phyloP scores from a whole-genome alignment of 1,140 invertebrate species.

The Drosophila pseudoananassae region DNA sequence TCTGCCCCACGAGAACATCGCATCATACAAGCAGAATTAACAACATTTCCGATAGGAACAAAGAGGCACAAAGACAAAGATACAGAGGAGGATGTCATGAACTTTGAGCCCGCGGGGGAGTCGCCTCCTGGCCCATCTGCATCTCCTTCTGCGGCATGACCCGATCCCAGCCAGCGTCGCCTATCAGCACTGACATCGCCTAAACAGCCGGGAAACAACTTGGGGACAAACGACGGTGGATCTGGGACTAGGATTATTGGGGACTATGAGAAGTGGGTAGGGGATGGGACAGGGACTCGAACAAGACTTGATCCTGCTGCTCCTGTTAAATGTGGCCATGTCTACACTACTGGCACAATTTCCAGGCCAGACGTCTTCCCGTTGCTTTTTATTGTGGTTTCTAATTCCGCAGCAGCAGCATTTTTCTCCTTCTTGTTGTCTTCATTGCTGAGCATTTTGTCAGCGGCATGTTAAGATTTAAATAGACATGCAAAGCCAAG shows the following conservation, averaged over 20 bases:
- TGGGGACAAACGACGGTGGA: conserved; percentile 20
- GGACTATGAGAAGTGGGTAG: neutral
- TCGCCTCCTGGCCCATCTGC: conserved; percentile 26
- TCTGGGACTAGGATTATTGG: neutral
- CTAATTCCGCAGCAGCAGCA: conserved; percentile 50
- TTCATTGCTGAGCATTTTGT: conserved; percentile 77
- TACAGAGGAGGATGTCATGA: conserved; percentile 51
- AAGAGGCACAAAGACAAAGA: neutral
- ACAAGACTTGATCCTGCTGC: conserved; percentile 79
- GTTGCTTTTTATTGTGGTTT: conserved; percentile 47
- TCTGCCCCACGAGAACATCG: conserved; percentile 53
- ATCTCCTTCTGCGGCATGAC: conserved; percentile 40
- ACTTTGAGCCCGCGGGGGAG: conserved; percentile 55
- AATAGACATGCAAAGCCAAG: conserved; percentile 66
- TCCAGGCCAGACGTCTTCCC: conserved; percentile 54
- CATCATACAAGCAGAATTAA: conserved; percentile 62
- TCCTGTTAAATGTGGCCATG: conserved; percentile 70
- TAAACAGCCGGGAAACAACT: conserved; percentile 49
- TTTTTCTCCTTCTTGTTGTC: conserved; percentile 49
- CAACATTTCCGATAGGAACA: conserved; percentile 32
- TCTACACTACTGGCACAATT: conserved; percentile 79
- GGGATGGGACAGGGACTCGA: neutral
- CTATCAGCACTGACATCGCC: conserved; percentile 72
- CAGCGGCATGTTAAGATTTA: conserved; percentile 79
- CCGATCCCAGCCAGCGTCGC: conserved; percentile 59